Evolutionary conservation across 92 coral and sea anemone species (phyloP).

Genomic region (Pocillopora grandis): DNA sequence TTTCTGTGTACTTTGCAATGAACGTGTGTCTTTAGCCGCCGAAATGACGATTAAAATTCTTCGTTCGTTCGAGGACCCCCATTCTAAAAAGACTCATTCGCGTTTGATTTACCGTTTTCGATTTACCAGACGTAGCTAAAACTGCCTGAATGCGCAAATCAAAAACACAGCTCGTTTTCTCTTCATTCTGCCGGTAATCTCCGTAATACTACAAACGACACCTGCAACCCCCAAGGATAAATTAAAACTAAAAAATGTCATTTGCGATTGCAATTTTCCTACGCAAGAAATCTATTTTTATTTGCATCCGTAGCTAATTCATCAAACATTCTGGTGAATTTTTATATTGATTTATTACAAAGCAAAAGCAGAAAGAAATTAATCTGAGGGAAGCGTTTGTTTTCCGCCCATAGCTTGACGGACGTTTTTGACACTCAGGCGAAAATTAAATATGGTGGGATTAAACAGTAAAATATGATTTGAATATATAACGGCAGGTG

Average conservation of each 20-base stretch:
- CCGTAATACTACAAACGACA: neutral
- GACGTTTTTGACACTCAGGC: slow-evolving; percentile 36
- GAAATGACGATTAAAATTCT: slow-evolving; percentile 11
- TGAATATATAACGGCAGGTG: slow-evolving; percentile 23
- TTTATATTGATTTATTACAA: slow-evolving; percentile 14
- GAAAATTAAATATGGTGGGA: slow-evolving; percentile 29
- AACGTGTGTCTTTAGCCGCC: neutral
- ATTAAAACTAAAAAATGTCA: slow-evolving; percentile 7
- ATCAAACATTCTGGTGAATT: slow-evolving; percentile 12
- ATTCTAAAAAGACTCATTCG: neutral
- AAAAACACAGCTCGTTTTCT: neutral
- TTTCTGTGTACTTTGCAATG: slow-evolving; percentile 23
- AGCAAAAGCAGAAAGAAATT: slow-evolving; percentile 6
- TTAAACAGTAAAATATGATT: slow-evolving; percentile 36
- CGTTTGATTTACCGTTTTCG: neutral
- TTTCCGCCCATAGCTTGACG: slow-evolving; percentile 17
- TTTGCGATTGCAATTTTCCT: slow-evolving; percentile 6
- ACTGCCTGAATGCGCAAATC: neutral
- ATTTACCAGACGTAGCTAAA: neutral
- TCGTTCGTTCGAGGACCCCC: neutral
- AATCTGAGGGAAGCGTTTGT: slow-evolving; percentile 24
- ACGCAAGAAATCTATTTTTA: neutral
- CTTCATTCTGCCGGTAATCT: neutral
- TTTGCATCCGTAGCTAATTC: neutral
- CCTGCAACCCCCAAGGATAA: slow-evolving; percentile 4